Conservation (phyloP, 2,113 vertebrate genomes). For the Actenoides lindsayi region DNA sequence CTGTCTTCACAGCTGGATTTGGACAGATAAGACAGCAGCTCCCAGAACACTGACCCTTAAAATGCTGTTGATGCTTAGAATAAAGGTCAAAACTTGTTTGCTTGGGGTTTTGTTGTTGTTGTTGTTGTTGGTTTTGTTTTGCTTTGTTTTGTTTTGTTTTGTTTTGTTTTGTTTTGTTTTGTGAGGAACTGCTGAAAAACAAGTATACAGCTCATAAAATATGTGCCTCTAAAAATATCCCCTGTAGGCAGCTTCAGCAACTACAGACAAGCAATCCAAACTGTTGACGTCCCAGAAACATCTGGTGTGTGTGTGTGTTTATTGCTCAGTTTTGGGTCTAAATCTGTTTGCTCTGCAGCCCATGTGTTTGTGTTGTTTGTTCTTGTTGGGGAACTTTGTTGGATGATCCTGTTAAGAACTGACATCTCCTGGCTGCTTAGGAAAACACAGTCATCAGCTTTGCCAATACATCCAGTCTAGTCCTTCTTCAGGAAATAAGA, state of each 20-base stretch:
- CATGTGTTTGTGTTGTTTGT: slow-evolving; percentile 20
- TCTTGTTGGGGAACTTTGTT: slow-evolving; percentile 8
- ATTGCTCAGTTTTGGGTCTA: slow-evolving; percentile 38
- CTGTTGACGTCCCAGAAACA: slow-evolving; percentile 53
- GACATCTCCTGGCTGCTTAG: slow-evolving; percentile 62
- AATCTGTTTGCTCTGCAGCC: slow-evolving; percentile 37
- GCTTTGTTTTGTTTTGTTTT: neutral
- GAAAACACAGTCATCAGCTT: slow-evolving; percentile 33
- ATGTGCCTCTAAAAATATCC: slow-evolving; percentile 43
- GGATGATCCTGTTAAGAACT: slow-evolving; percentile 36
- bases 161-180: neutral
- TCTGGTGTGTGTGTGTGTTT: neutral
- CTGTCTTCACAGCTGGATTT: neutral
- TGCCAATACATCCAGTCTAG: neutral
- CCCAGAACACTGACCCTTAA: neutral
- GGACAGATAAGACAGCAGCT: neutral
- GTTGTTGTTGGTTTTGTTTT: neutral
- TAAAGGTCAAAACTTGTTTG: neutral
- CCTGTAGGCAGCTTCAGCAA: slow-evolving; percentile 29
- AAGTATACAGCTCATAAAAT: slow-evolving; percentile 34
- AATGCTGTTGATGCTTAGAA: neutral
- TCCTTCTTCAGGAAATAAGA: neutral
- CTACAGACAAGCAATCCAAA: slow-evolving; percentile 21
- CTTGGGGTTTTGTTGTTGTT: neutral
- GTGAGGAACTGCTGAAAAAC: neutral